Evolutionary conservation across 1,140 invertebrate genomes (phyloP).

Genomic region (Triops cancriformis): DNA sequence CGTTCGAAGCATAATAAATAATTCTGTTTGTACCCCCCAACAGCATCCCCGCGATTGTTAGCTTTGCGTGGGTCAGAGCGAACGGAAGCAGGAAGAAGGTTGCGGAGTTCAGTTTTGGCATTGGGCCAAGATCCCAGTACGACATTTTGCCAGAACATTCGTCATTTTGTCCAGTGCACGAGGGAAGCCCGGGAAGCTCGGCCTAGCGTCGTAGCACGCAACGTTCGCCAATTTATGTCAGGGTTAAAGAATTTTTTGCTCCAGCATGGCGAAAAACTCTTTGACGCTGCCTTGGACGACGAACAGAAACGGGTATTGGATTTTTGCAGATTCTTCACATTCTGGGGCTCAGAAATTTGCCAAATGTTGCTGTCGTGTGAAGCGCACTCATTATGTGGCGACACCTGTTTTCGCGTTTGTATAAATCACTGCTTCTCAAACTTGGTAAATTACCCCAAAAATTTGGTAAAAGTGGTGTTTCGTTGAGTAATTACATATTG

Average conservation of each 20-base stretch:
- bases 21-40: constrained; percentile 33
- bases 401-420: too few relatives aligned
- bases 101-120: constrained; percentile 54
- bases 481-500: too few relatives aligned
- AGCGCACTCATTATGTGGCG: too few relatives aligned
- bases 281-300: constrained; percentile 79
- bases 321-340: constrained; percentile 22
- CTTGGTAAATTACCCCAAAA: too few relatives aligned
- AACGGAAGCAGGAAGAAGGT: constrained; percentile 44
- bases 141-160: constrained; percentile 80
- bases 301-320: constrained; percentile 65
- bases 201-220: constrained; percentile 80
- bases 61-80: constrained; percentile 46
- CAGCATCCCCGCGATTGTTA: constrained; percentile 60
- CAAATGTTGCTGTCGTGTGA: too few relatives aligned
- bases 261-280: constrained; percentile 84
- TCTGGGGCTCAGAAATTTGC: too few relatives aligned
- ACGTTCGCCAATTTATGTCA: constrained; percentile 93
- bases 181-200: constrained; percentile 79
- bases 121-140: constrained; percentile 74
- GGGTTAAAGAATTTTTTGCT: constrained; percentile 95
- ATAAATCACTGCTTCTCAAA: constrained; percentile 28
- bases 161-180: constrained; percentile 90
- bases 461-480: too few relatives aligned
- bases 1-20: not conserved